Base-by-base conservation (phyloP, 2,797 vertebrate genomes). In the Clarias pachynema region DNA sequence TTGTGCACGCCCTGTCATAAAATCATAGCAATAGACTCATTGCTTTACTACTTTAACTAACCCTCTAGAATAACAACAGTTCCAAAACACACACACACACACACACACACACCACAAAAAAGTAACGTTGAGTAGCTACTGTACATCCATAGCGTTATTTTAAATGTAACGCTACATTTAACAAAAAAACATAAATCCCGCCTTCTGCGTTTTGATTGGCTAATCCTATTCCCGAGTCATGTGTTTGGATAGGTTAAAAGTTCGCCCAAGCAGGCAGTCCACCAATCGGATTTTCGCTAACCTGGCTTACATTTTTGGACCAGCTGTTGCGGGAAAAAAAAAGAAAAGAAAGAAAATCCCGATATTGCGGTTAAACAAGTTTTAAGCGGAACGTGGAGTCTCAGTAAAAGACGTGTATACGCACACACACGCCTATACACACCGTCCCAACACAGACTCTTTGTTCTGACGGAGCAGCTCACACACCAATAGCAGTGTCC, bases 161-260 rank as follows among this genome's bases (percentile, higher is more conserved):
- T 14, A 6, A 26, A 2, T 68, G 18, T 4, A 10, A 40, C 4
- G 22, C 20, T n/a, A 29, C 44, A 56, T 53, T 29, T 29, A 53
- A 70, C 22, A 2, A 37, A 24, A 9, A 31, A 5, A 66, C 5
- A 70, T 0, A 37, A 37, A 60, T 37, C 69, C 34, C 68, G 68
- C 81, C 57, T 83, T 37, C 62, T 26, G 40, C 72, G 10, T 29
- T 65, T 20, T 0, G 59, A 83, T 83, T 83, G 82, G 72, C 26
- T 75, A 14, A 24, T 34, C n/a, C 0, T 74, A 53, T 20, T 29
- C 18, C 8, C 4, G 5, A 12, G 44, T 62, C 37, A 0, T 63
- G 37, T 26, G 37, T 63, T 83, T 7, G 1, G 70, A 83, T 74
- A 8, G 82, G 82, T 73, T 49, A 44, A 79, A 79, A 63, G 78